A percentile compares a stretch with the other conserved stretches of the same genome.
These are phyloP conservation scores for Condylostylus longicornis DNA, from an alignment of 1,140 invertebrate genomes.

Conservation along the genomic window DNA sequence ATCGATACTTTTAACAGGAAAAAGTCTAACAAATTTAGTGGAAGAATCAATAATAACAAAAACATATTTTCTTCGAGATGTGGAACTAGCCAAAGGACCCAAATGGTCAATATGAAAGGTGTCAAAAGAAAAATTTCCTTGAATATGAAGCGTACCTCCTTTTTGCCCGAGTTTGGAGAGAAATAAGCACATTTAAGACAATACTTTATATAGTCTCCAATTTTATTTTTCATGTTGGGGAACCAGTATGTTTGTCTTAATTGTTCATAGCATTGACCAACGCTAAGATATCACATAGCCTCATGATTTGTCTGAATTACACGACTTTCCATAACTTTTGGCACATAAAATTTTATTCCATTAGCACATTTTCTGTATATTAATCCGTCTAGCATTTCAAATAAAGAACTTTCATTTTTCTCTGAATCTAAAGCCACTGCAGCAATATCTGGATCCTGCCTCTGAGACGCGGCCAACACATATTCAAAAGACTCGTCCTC, in stretches of 20 bases:
- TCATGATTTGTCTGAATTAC: slow-evolving; percentile 15
- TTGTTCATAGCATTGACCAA: slow-evolving; percentile 13
- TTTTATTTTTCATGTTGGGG: slow-evolving; percentile 16
- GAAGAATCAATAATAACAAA: slow-evolving; percentile 31
- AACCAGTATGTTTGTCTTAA: slow-evolving; percentile 17
- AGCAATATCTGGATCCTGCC: slow-evolving; percentile 3
- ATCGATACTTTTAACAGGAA: slow-evolving; percentile 9
- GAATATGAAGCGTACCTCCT: slow-evolving; percentile 15
- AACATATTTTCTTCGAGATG: slow-evolving; percentile 26
- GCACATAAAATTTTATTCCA: slow-evolving; percentile 16
- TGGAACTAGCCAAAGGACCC: slow-evolving; percentile 19
- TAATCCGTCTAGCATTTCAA: slow-evolving; percentile 4
- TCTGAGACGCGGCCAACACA: slow-evolving; percentile 6
- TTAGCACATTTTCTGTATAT: slow-evolving; percentile 5
- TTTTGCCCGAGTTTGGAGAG: slow-evolving; percentile 13
- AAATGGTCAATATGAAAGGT: slow-evolving; percentile 19
- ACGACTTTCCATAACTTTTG: slow-evolving; percentile 12
- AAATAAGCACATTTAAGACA: slow-evolving; percentile 18
- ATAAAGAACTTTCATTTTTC: slow-evolving; percentile 4
- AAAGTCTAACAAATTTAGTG: slow-evolving; percentile 9
- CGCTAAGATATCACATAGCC: slow-evolving; percentile 15
- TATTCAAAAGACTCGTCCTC: slow-evolving; percentile 6
- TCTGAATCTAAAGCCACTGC: slow-evolving; percentile 3
- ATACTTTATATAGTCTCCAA: slow-evolving; percentile 11
- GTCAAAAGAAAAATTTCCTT: slow-evolving; percentile 15